Evolutionary conservation across 2,797 vertebrate genomes (phyloP), one percentile per base, ranked within the genome.

Genomic region (Halcyon chelicuti): DNA sequence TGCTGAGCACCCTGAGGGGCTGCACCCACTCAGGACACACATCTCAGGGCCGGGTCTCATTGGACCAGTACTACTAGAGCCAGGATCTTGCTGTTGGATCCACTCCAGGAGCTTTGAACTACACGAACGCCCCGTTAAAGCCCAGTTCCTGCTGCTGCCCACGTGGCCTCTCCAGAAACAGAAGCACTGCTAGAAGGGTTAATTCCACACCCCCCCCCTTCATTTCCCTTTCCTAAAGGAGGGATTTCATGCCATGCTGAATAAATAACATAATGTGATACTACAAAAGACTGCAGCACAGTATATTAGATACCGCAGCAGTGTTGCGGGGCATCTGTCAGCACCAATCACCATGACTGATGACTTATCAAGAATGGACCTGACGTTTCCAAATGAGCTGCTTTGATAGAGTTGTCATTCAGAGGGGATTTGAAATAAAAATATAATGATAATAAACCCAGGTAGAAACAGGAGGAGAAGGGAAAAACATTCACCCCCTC

Each of bases 341-440:
- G 96, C 93, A 54, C 25, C 75, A n/a, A 94, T 95, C 94, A 61
- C 26, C 12, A 10, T 97, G 97, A 98, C 90, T 68, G 97, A 98
- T 94, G 96, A 83, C 96, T 96, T 94, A 88, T 94, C 97, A 97
- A 63, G 96, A 97, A 93, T 44, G 94, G 96, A 94, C 83, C 85
- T 96, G 96, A 97, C 97, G 47, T 96, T 95, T 96, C 96, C 97
- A 97, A 97, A 98, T 83, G 88, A 95, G 94, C 96, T 97, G 95
- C 91, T 98, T 95, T 96, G 97, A 98, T 95, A 97, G 97, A 96
- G 93, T 72, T 97, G 97, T 89, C 97, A 96, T 70, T 98, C 96
- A 89, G 67, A 28, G 76, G 71, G 88, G 70, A 23, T 28, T 35
- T 23, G 47, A 86, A 91, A 93, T 86, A 72, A 84, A 94, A 86